Base-by-base conservation (phyloP, 2,888 invertebrate species). In the Lycia hirtaria region DNA sequence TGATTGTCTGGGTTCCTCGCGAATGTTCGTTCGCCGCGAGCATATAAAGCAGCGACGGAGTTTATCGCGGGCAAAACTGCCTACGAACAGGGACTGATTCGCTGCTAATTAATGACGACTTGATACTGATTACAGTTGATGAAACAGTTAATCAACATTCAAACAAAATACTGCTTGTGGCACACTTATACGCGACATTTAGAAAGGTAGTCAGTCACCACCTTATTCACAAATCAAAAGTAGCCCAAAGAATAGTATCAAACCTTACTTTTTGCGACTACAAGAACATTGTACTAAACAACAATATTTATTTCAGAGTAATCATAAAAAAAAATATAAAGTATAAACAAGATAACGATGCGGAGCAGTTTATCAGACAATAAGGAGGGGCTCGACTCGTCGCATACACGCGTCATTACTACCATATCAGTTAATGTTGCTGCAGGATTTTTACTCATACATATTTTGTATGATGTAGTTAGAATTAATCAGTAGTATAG, bases 381-480 rank as follows among this genome's bases (percentile, higher is more conserved):
- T 62, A n/a, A 33, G 63, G 44, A 65, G 70, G 69, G 74, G 74
- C 76, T 76, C 69, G 75, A 7, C 73, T 26, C 6, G 14, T 35
- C 32, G 32, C 33, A 20, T 26, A 44, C 50, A 48, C 35, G 66
- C 68, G 66, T 69, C 68, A 69, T 38, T 32, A 28, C 35, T 37
- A 7, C 26, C 9, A 2, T 48, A 50, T 37, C 47, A 43, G 35
- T 43, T 55, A 64, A 62, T 52, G 55, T 24, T 35, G 22, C 22
- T 24, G 47, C 35, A 37, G 45, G 53, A 58, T 12, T 53, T 52
- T 43, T 32, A 43, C 48, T 32, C 26, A 48, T 26, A 33, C 33
- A 24, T 20, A 3, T 28, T n/a, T 28, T 17, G 10, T 30, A 43
- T n/a, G 10, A n/a, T n/a, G n/a, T 19, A n/a, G 4, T 41, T 0